phyloP scores from a whole-genome alignment of 1,140 invertebrate genomes.

The Cydia strobilella region DNA sequence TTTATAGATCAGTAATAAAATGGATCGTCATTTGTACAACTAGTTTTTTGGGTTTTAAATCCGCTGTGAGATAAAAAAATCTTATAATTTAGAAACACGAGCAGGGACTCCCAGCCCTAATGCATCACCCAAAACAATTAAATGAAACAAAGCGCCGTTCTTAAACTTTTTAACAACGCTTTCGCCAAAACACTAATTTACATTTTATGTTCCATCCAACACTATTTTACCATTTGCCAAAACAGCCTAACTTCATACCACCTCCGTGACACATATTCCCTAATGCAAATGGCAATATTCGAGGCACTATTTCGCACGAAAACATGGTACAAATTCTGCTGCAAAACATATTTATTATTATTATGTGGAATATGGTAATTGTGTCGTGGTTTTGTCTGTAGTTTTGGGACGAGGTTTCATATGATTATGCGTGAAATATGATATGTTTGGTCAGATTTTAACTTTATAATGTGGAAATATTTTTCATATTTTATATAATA shows the following conservation, averaged over 20 bases:
- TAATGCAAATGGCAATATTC: neutral
- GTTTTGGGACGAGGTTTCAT: constrained; percentile 14
- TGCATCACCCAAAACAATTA: neutral
- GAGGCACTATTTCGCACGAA: neutral
- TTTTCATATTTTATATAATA: neutral
- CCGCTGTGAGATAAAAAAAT: too few relatives aligned
- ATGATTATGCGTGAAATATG: constrained; percentile 7
- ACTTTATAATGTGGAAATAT: neutral
- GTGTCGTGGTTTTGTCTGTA: constrained; percentile 24
- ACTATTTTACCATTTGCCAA: neutral
- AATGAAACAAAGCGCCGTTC: neutral
- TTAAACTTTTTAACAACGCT: neutral
- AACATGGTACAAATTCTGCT: neutral
- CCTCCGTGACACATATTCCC: neutral
- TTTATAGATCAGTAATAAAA: too few relatives aligned
- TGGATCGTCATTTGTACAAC: too few relatives aligned
- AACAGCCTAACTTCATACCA: neutral
- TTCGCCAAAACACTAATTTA: neutral
- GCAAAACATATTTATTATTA: constrained; percentile 30
- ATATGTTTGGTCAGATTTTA: neutral
- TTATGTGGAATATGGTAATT: constrained; percentile 30
- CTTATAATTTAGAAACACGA: too few relatives aligned
- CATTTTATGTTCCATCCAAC: neutral
- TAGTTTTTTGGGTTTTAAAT: too few relatives aligned
- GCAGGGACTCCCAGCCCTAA: too few relatives aligned